These are phyloP conservation scores for Bellardia bayeri DNA, from an alignment of 2,888 invertebrate species.

Conservation along the genomic window DNA sequence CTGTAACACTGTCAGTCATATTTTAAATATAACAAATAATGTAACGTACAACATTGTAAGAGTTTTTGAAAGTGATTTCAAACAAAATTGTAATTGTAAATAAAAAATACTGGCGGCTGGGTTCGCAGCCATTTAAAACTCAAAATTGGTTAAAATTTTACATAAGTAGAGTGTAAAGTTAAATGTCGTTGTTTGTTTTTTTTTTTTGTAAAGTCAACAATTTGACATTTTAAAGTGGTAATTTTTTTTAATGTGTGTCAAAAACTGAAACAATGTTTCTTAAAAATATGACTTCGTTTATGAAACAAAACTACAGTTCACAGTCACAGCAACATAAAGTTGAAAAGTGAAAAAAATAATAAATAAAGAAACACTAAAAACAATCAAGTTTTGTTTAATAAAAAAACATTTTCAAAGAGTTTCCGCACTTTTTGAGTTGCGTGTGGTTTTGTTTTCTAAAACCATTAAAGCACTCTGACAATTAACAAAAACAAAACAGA, in stretches of 20 bases:
- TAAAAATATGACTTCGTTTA: constrained; percentile 49
- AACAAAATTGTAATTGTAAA: constrained; percentile 37
- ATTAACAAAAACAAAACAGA: constrained; percentile 19
- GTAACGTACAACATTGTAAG: constrained; percentile 31
- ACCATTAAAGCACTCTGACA: constrained; percentile 55
- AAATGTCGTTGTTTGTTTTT: constrained; percentile 33
- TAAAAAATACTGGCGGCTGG: constrained; percentile 36
- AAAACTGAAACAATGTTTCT: constrained; percentile 45
- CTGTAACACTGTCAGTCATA: constrained; percentile 23
- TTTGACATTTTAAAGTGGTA: constrained; percentile 59
- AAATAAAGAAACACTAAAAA: constrained; percentile 20
- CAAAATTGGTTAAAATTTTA: constrained; percentile 45
- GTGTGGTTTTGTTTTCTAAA: constrained; percentile 67
- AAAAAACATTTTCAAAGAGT: constrained; percentile 58
- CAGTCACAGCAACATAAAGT: not conserved
- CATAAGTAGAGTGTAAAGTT: constrained; percentile 31
- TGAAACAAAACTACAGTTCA: constrained; percentile 37
- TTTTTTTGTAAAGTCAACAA: constrained; percentile 49
- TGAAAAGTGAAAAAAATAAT: not conserved
- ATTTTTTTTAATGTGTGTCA: constrained; percentile 23
- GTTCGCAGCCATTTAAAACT: constrained; percentile 49
- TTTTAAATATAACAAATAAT: not conserved
- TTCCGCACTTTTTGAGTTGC: constrained; percentile 62
- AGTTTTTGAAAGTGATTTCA: constrained; percentile 47
- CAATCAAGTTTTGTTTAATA: constrained; percentile 47